phyloP scores from a whole-genome alignment of 1,140 invertebrate species.

The Solenopsis fugax region DNA sequence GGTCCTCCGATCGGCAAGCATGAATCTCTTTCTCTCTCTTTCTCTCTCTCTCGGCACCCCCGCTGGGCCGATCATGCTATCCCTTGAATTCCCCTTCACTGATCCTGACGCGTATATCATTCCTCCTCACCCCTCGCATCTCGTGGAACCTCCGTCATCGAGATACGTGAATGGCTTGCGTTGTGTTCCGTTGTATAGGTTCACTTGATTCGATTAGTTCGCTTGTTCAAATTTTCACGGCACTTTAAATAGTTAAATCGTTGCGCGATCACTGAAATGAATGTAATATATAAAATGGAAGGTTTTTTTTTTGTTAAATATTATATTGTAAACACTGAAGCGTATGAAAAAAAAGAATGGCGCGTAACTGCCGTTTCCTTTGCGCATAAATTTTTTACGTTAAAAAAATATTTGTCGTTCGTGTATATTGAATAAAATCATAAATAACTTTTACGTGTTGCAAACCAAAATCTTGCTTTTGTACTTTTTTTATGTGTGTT shows the following conservation, averaged over 20 bases:
- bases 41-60: constrained; percentile 13
- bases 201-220: constrained; percentile 37
- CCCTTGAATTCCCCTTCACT: constrained; percentile 44
- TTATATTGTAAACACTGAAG: background rate
- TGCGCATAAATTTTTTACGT: background rate
- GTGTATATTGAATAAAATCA: background rate
- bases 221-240: constrained; percentile 13
- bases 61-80: constrained; percentile 56
- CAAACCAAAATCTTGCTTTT: background rate
- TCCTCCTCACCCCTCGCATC: constrained; percentile 3
- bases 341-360: background rate
- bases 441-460: background rate
- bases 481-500: background rate
- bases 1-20: constrained; percentile 12
- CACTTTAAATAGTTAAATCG: background rate
- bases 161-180: constrained; percentile 39
- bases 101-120: constrained; percentile 49
- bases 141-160: background rate
- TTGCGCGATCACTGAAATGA: background rate
- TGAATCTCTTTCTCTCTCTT: constrained; percentile 20
- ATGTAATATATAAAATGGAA: background rate
- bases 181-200: constrained; percentile 20
- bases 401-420: background rate
- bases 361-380: background rate
- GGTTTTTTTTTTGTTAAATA: background rate